Evolutionary conservation across 1,140 invertebrate species (phyloP).

Genomic region (Drosophila ficusphila): DNA sequence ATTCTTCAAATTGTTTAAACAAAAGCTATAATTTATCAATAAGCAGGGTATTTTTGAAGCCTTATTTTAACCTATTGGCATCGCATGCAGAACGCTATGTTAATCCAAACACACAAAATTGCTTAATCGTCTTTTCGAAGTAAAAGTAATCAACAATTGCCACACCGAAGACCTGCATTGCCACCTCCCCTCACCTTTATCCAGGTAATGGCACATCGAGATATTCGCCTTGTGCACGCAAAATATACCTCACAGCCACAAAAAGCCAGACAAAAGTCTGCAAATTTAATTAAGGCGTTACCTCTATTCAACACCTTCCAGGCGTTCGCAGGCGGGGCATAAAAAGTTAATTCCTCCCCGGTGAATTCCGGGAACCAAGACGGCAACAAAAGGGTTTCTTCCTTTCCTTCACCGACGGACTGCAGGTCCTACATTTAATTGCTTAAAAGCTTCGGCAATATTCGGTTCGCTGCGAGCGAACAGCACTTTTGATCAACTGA

Average conservation of each 20-base stretch:
- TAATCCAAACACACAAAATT: conserved; percentile 50
- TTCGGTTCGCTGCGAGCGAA: conserved; percentile 35
- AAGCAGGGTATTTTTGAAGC: not conserved
- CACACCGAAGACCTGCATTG: conserved; percentile 32
- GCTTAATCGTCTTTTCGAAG: conserved; percentile 60
- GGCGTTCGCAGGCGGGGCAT: conserved; percentile 49
- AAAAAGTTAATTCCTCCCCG: conserved; percentile 64
- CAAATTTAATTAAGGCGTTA: conserved; percentile 79
- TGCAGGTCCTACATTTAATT: conserved; percentile 59
- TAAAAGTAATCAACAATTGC: conserved; percentile 71
- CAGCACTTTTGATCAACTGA: conserved; percentile 58
- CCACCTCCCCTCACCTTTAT: not conserved
- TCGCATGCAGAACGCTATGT: conserved; percentile 65
- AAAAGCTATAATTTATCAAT: not conserved
- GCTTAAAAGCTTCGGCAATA: conserved; percentile 56
- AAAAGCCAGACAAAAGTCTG: conserved; percentile 57
- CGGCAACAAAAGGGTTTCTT: not conserved
- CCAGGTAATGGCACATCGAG: conserved; percentile 56
- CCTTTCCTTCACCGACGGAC: not conserved
- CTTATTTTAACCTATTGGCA: not conserved
- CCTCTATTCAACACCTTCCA: conserved; percentile 78
- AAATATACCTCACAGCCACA: conserved; percentile 35
- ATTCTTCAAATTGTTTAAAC: conserved; percentile 7
- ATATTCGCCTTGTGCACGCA: conserved; percentile 56
- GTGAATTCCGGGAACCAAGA: conserved; percentile 56